These are phyloP conservation scores for Paraescarpia echinospica DNA, from an alignment of 1,140 invertebrate genomes.

Conservation along the genomic window DNA sequence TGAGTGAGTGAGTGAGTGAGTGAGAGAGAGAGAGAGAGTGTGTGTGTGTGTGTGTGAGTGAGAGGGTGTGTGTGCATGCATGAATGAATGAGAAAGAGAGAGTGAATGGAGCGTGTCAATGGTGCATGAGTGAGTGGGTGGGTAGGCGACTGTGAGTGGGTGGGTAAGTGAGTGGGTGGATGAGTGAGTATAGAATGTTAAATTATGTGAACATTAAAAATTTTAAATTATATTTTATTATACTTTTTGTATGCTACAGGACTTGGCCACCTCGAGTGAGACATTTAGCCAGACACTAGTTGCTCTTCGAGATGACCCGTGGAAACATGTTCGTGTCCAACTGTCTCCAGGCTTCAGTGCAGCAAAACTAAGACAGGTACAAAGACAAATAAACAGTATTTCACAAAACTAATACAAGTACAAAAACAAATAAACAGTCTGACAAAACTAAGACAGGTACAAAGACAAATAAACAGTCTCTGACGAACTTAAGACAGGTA, in stretches of 20 bases:
- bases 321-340: constrained; percentile 43
- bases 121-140: too few species aligned
- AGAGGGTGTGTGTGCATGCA: too few species aligned
- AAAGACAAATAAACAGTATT: not conserved
- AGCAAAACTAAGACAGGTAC: constrained; percentile 38
- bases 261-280: not conserved
- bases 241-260: not conserved
- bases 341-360: constrained; percentile 38
- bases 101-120: too few species aligned
- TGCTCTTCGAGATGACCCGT: constrained; percentile 32
- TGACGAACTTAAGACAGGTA: not conserved
- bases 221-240: not conserved
- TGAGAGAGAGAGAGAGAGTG: too few species aligned
- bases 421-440: not conserved
- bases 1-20: not conserved
- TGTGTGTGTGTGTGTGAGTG: too few species aligned
- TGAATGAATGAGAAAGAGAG: too few species aligned
- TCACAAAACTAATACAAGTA: not conserved
- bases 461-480: not conserved
- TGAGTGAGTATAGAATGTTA: too few species aligned
- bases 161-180: too few species aligned
- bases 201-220: not conserved
- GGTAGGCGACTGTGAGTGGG: too few species aligned
- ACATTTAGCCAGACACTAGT: not conserved
- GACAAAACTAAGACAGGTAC: constrained; percentile 36